Evolutionary conservation across 2,797 vertebrate species (phyloP).

Genomic region (Smutsia temminckii): DNA sequence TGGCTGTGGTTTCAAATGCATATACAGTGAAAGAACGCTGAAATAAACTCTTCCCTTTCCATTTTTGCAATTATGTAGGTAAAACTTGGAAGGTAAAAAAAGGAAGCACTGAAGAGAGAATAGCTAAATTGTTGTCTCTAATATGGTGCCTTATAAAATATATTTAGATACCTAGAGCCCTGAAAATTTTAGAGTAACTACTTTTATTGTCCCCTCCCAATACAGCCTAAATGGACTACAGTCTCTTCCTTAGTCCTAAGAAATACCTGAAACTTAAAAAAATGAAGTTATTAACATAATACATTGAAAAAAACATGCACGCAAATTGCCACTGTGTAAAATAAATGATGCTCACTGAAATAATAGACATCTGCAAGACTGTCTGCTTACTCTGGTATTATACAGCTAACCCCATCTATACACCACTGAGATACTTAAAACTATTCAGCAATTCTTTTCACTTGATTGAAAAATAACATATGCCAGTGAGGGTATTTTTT

Average conservation of each 20-base stretch:
- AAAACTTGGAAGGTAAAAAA: conserved; percentile 48
- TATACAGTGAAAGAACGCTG: conserved; percentile 1
- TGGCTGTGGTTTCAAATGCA: conserved; percentile 48
- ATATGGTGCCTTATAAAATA: conserved; percentile 24
- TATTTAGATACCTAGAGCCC: not conserved
- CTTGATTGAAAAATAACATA: conserved; percentile 40
- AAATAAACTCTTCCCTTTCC: conserved; percentile 36
- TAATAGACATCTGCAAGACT: not conserved
- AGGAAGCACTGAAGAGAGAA: conserved; percentile 35
- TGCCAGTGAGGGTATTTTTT: not conserved
- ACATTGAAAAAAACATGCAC: conserved; percentile 36
- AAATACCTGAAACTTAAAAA: conserved; percentile 59
- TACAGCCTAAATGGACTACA: not conserved
- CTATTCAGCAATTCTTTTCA: conserved; percentile 10
- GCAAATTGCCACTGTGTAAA: conserved; percentile 13
- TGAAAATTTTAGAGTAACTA: conserved; percentile 33
- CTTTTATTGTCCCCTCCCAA: not conserved
- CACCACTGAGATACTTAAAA: conserved; percentile 32
- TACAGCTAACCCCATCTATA: not conserved
- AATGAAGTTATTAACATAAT: conserved; percentile 47
- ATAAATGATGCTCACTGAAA: conserved; percentile 35
- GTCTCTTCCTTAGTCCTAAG: conserved; percentile 37
- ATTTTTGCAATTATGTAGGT: conserved; percentile 26
- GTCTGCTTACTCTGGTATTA: not conserved
- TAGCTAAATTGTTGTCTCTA: not conserved